Base-by-base conservation (phyloP, 2,113 vertebrate species). In the Grammomys surdaster region DNA sequence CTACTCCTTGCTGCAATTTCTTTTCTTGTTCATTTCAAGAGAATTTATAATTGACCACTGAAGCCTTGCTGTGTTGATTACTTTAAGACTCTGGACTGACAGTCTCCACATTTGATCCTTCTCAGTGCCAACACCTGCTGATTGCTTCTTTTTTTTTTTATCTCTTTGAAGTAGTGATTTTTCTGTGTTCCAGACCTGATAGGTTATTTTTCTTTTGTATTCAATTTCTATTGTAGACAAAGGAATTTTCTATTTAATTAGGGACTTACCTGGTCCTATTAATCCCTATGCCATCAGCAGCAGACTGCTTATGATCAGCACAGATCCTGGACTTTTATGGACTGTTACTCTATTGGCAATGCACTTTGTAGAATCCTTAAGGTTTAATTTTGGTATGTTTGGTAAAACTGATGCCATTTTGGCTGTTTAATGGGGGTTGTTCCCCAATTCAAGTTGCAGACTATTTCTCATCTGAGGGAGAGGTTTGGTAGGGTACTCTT, bases 81-180 rank as follows among this genome's bases (percentile, higher is more conserved):
- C n/a, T 91, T 95, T 94, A 93, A 92, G 89, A 63, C 63, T 12
- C 24, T 85, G 65, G 46, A 7, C 4, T 60, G 78, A 63, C 54
- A 73, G 43, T 60, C 28, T 16, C 40, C 36, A 14, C 16, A 67
- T 88, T 70, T 80, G 43, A 40, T 77, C 28, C 7, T 40, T 51
- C 19, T 77, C 36, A 14, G 24, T 56, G 9, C 69, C 43, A 36
- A 22, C 9, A 65, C 76, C 48, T 51, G 4, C 33, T 84, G 58
- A 82, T 81, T 87, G 40, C 7, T 40, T 73, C 28, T 46, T 40
- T 8, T 43, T 33, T 54, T 33, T 17, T 81, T 58, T 67, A 60
- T 81, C 40, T 46, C 22, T 58, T 36, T 56, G 4, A 43, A 77
- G 36, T 56, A 77, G 13, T 33, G 51, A 84, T 76, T 87, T 48